phyloP scores from a whole-genome alignment of 2,888 invertebrate genomes.

The Sarcophaga variegata region DNA sequence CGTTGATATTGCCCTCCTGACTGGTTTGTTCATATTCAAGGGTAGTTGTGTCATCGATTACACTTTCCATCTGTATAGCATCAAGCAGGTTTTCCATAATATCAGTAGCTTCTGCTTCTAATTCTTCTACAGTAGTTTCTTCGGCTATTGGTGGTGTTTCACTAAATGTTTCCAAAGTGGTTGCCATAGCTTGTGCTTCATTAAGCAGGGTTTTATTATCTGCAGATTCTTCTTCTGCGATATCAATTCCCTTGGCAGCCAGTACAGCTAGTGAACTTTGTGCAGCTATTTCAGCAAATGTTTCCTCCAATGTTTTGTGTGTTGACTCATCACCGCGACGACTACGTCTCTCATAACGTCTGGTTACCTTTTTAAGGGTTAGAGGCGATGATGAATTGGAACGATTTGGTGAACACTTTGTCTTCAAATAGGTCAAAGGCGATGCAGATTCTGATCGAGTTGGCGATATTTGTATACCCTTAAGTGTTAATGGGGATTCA shows the following conservation, averaged over 20 bases:
- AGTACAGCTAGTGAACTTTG: slow-evolving; percentile 71
- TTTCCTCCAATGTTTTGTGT: slow-evolving; percentile 72
- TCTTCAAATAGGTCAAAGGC: slow-evolving; percentile 53
- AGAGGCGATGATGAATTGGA: slow-evolving; percentile 60
- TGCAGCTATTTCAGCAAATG: slow-evolving; percentile 72
- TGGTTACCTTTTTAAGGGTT: slow-evolving; percentile 63
- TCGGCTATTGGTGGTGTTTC: slow-evolving; percentile 9
- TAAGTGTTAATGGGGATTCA: slow-evolving; percentile 14
- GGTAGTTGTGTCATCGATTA: background rate
- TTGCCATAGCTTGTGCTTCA: background rate
- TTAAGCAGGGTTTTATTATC: slow-evolving; percentile 12
- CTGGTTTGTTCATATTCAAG: background rate
- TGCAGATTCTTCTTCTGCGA: slow-evolving; percentile 16
- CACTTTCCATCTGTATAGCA: background rate
- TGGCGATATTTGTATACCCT: slow-evolving; percentile 55
- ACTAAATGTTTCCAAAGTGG: background rate
- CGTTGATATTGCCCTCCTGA: background rate
- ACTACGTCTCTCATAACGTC: slow-evolving; percentile 71
- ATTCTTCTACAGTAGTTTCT: background rate
- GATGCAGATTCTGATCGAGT: slow-evolving; percentile 61
- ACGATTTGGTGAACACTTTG: slow-evolving; percentile 59
- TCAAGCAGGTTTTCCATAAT: background rate
- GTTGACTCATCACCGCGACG: slow-evolving; percentile 62
- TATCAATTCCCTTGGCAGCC: slow-evolving; percentile 59
- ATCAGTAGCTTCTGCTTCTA: background rate